Conservation (phyloP, 2,888 invertebrate species). For the Beris chalybata region DNA sequence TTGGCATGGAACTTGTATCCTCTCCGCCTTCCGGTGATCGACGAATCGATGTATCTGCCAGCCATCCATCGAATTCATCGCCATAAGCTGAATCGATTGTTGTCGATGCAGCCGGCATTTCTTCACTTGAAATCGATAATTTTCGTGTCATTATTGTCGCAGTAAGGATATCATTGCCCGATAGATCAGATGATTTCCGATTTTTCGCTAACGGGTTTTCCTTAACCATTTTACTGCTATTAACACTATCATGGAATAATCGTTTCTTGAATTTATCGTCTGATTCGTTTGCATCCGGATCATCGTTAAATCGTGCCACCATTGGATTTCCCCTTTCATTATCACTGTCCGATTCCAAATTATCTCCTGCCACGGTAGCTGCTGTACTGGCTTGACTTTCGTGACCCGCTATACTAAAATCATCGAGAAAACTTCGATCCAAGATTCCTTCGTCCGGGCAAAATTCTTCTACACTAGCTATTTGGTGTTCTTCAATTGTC, state of each 20-base stretch:
- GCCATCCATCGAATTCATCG: conserved; percentile 64
- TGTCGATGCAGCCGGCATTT: conserved; percentile 48
- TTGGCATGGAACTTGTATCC: conserved; percentile 52
- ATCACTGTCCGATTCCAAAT: conserved; percentile 59
- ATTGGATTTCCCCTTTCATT: conserved; percentile 73
- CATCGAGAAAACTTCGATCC: conserved; percentile 76
- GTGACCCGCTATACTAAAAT: conserved; percentile 54
- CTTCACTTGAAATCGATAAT: conserved; percentile 41
- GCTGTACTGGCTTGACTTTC: conserved; percentile 41
- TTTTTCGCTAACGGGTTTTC: conserved; percentile 38
- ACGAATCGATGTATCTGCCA: conserved; percentile 69
- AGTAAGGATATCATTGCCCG: neutral
- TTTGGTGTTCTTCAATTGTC: conserved; percentile 36
- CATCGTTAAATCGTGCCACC: conserved; percentile 83
- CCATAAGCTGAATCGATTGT: conserved; percentile 45
- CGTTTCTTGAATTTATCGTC: conserved; percentile 35
- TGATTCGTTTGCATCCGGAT: conserved; percentile 51
- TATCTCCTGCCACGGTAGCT: neutral
- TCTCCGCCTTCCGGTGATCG: conserved; percentile 75
- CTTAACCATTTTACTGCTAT: conserved; percentile 21
- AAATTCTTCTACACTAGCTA: conserved; percentile 70
- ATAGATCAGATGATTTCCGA: conserved; percentile 27
- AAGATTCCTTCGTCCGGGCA: conserved; percentile 72
- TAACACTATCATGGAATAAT: conserved; percentile 1
- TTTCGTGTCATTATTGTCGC: conserved; percentile 35